Evolutionary conservation across 2,113 vertebrate genomes (phyloP), one percentile per base, ranked within the genome.

Genomic region (Zootoca vivipara): DNA sequence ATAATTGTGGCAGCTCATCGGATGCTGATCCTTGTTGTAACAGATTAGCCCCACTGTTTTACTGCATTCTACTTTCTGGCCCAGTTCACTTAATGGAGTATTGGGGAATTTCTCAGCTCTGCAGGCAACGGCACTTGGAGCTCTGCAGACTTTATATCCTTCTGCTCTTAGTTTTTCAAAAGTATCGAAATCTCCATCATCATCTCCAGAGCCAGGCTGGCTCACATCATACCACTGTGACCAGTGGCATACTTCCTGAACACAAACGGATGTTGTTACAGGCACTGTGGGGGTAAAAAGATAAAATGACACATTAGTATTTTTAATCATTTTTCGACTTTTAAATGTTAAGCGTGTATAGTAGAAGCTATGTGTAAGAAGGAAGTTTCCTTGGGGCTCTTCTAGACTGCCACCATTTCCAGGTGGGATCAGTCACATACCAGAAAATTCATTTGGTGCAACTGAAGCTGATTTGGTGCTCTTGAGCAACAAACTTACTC

Each of bases 141-240:
- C 33, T 7, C 5, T 81, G 87, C 97, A 98, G 3, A 97, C 28
- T 20, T 22, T 85, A 85, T 95, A 92, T 26, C 97, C 97, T 1
- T 97, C 95, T 0, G 90, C 91, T 58, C 87, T 95, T 86, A 98
- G 95, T 65, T 97, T 94, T 12, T 96, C 87, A 89, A 96, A 96
- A 0, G 96, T 97, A 82, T 98, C 96, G n/a, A 96, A 97, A 91
- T 97, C 97, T 15, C 97, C 97, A 0, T 95, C 96, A 0, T 97
- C 65, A 0, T 52, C 74, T 7, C 96, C 96, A 28, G 52, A 75
- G 0, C 89, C 95, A 4, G 93, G 96, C 5, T n/a, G 64, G 78
- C 92, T 97, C 20, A 93, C 64, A 0, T 97, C 96, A 85, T 97
- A 91, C 97, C 97, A 97, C 0, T 88, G 7, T 0, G 97, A 95